Evolutionary conservation across 2,888 invertebrate genomes (phyloP).

Genomic region (Belgica antarctica): DNA sequence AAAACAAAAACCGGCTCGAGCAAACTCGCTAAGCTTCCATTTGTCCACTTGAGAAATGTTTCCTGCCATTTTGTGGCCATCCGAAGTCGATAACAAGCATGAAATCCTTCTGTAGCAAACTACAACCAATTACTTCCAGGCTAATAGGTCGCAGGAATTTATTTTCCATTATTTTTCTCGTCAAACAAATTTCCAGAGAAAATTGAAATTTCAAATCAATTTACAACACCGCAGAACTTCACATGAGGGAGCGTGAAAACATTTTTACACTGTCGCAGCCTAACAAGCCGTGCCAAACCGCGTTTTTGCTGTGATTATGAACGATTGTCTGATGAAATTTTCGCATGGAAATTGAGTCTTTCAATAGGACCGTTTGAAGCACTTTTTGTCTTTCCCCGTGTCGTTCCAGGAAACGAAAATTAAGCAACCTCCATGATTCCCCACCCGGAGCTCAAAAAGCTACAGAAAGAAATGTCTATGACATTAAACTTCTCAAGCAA

Average conservation of each 20-base stretch:
- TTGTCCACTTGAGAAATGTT: slow-evolving; percentile 13
- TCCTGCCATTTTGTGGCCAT: background rate
- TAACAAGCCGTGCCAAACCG: slow-evolving; percentile 10
- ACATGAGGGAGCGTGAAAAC: background rate
- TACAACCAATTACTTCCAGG: background rate
- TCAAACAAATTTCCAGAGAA: too few species aligned
- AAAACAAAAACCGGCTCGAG: background rate
- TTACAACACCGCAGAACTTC: background rate
- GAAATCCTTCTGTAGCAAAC: background rate
- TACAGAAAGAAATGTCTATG: slow-evolving; percentile 12
- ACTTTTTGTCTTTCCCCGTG: background rate
- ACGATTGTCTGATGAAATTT: background rate
- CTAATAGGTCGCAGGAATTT: background rate
- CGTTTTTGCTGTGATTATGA: background rate
- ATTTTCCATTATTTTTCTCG: background rate
- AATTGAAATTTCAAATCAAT: too few species aligned
- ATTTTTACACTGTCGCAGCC: slow-evolving; percentile 2
- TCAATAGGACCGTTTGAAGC: background rate
- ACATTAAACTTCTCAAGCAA: slow-evolving; percentile 15
- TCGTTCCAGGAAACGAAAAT: too few species aligned
- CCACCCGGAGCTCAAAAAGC: too few species aligned
- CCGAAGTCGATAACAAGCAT: background rate
- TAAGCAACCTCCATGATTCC: too few species aligned
- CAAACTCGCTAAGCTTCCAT: background rate
- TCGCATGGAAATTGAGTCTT: background rate